Percentiles rank a stretch among this genome's conserved stretches.
Conservation (phyloP, 2,797 vertebrate genomes). For the Leuciscus waleckii region DNA sequence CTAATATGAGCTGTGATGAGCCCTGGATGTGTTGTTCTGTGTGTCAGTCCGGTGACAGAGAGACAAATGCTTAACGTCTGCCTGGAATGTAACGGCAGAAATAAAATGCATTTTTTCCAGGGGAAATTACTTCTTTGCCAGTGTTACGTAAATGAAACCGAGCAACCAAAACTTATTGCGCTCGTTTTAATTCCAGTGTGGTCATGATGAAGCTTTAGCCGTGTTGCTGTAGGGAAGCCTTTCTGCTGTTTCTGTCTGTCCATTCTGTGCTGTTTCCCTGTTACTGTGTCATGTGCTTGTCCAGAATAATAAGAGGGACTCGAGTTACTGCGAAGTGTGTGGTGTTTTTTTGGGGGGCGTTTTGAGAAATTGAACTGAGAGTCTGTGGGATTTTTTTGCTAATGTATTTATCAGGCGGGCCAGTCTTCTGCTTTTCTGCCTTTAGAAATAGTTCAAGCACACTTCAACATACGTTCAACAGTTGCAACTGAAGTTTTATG, state of each 20-base stretch:
- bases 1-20: slow-evolving; percentile 24
- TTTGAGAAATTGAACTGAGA: slow-evolving; percentile 41
- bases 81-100: slow-evolving; percentile 4
- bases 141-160: not conserved
- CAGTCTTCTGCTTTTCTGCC: not conserved
- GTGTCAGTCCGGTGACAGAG: slow-evolving; percentile 14
- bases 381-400: slow-evolving; percentile 36
- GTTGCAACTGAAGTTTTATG: slow-evolving; percentile 67
- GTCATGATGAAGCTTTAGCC: slow-evolving; percentile 23
- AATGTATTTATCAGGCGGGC: slow-evolving; percentile 1
- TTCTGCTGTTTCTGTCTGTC: slow-evolving; percentile 10
- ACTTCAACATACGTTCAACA: not conserved
- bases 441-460: not conserved
- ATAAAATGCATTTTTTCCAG: not conserved
- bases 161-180: not conserved
- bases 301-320: slow-evolving; percentile 34
- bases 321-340: slow-evolving; percentile 1
- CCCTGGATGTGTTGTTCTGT: not conserved
- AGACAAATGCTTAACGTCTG: slow-evolving; percentile 7
- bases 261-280: slow-evolving; percentile 3
- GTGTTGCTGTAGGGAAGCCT: slow-evolving; percentile 13
- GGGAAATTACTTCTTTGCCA: slow-evolving; percentile 7
- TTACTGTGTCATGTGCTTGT: slow-evolving; percentile 49
- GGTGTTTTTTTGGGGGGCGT: not conserved
- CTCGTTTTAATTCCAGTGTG: slow-evolving; percentile 20